Evolutionary conservation across 2,888 invertebrate genomes (phyloP).

Genomic region (Candidula unifasciata): DNA sequence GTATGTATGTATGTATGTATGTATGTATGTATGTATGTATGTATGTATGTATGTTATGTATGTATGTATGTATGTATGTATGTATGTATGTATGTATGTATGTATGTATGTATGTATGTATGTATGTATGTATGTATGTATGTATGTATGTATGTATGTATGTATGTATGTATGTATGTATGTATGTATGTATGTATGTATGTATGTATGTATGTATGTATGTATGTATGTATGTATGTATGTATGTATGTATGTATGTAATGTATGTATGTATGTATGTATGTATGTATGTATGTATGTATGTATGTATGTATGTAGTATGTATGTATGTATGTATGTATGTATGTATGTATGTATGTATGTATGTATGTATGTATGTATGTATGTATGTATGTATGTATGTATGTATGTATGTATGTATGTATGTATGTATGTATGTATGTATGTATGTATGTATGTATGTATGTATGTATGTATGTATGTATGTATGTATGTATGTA

Average conservation of each 20-base stretch:
- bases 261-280: neutral
- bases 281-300: neutral
- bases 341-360: conserved; percentile 15
- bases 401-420: conserved; percentile 15
- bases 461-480: conserved; percentile 15
- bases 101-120: neutral
- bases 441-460: conserved; percentile 15
- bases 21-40: neutral
- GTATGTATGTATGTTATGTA: neutral
- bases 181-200: neutral
- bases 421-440: conserved; percentile 15
- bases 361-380: conserved; percentile 15
- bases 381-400: conserved; percentile 15
- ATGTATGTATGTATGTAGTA: neutral
- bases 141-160: neutral
- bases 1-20: too few relatives aligned
- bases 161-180: neutral
- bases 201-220: neutral
- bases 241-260: neutral
- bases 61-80: neutral
- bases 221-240: neutral
- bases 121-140: neutral
- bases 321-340: conserved; percentile 15
- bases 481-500: conserved; percentile 15
- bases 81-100: neutral